Evolutionary conservation across 2,113 vertebrate species (phyloP).

Genomic region (Pholis gunnellus): DNA sequence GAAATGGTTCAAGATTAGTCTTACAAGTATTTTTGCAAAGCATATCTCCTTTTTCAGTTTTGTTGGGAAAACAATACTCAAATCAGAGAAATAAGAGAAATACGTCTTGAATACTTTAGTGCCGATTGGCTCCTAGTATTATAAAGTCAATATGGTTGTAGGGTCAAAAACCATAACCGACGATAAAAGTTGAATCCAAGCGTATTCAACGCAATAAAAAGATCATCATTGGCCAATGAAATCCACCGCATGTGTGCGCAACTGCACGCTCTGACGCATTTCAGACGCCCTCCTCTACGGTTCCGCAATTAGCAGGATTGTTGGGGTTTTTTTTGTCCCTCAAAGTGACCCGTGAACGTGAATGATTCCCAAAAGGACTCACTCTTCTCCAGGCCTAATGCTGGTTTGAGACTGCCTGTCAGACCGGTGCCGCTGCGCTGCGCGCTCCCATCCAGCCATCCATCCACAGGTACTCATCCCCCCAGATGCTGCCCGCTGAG

Average conservation of each 20-base stretch:
- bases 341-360: constrained; percentile 20
- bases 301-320: constrained; percentile 31
- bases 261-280: constrained; percentile 48
- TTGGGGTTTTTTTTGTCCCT: not conserved
- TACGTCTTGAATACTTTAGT: not conserved
- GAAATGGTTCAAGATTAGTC: not conserved
- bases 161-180: not conserved
- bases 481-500: constrained; percentile 31
- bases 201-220: not conserved
- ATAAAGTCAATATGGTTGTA: not conserved
- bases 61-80: not conserved
- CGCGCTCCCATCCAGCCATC: constrained; percentile 56
- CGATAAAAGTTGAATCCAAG: not conserved
- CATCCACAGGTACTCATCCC: constrained; percentile 78
- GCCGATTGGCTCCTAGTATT: not conserved
- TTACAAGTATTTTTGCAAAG: not conserved
- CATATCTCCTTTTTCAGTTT: not conserved
- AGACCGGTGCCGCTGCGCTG: constrained; percentile 42
- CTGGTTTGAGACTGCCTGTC: constrained; percentile 22
- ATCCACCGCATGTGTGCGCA: constrained; percentile 31
- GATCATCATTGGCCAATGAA: not conserved
- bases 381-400: constrained; percentile 6
- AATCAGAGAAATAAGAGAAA: not conserved
- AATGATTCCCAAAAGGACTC: not conserved
- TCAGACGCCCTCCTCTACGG: not conserved